phyloP scores from a whole-genome alignment of 2,888 invertebrate genomes.

The Scaptomyza cyrtandrae region DNA sequence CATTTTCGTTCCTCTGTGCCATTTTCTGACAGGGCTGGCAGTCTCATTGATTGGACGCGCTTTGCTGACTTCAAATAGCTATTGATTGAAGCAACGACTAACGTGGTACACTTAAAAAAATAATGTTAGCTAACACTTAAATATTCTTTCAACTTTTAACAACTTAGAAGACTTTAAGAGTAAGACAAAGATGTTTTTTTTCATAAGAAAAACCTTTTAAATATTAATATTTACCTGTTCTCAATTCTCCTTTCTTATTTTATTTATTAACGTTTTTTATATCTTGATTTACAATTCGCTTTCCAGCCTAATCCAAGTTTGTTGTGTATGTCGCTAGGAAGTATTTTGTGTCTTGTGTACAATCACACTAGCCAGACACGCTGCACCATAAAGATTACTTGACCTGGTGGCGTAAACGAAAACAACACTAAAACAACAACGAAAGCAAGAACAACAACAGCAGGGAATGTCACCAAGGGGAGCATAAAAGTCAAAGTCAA shows the following conservation, averaged over 20 bases:
- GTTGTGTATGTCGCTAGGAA: background rate
- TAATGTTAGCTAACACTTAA: no score
- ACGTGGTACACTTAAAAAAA: constrained; percentile 1
- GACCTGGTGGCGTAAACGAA: constrained; percentile 42
- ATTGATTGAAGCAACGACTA: constrained; percentile 5
- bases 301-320: no score
- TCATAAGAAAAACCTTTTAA: no score
- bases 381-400: constrained; percentile 51
- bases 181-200: no score
- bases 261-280: no score
- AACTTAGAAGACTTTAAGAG: no score
- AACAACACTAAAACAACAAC: constrained; percentile 12
- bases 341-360: background rate
- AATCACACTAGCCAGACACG: constrained; percentile 9
- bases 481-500: constrained; percentile 67
- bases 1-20: background rate
- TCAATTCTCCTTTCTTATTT: no score
- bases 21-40: background rate
- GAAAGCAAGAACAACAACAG: constrained; percentile 9
- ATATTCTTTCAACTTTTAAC: no score
- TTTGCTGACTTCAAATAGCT: constrained; percentile 47
- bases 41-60: constrained; percentile 65
- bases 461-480: background rate
- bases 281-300: no score
- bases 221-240: no score